These are phyloP conservation scores for Xiphorhynchus elegans DNA, from an alignment of 2,113 vertebrate genomes.

Conservation along the genomic window DNA sequence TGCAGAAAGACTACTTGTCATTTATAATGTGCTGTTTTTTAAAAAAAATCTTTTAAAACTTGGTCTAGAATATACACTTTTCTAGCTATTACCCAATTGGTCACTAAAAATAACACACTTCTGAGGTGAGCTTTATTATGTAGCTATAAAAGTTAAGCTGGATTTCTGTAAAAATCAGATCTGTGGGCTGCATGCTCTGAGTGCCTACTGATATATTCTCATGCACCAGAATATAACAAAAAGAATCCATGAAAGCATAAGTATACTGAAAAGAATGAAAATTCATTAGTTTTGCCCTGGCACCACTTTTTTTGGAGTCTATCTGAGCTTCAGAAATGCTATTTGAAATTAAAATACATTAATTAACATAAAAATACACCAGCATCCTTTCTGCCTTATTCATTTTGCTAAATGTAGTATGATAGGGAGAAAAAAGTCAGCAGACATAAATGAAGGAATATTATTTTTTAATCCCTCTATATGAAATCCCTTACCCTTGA, in stretches of 20 bases:
- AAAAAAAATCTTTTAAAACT: neutral
- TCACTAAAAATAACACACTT: neutral
- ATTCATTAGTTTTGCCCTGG: constrained; percentile 46
- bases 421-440: neutral
- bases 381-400: neutral
- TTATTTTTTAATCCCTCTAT: neutral
- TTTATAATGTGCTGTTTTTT: neutral
- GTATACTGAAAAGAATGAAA: constrained; percentile 38
- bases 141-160: neutral
- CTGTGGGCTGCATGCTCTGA: neutral
- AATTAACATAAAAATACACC: constrained; percentile 60
- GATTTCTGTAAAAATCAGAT: constrained; percentile 23
- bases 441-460: neutral
- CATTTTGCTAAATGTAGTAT: constrained; percentile 25
- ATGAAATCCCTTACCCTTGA: constrained; percentile 12
- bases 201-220: neutral
- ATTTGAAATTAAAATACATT: constrained; percentile 57
- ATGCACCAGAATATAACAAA: constrained; percentile 5
- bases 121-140: neutral
- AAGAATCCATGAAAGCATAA: constrained; percentile 24
- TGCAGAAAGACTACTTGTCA: neutral
- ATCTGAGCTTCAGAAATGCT: constrained; percentile 20
- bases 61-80: neutral
- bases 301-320: constrained; percentile 18
- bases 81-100: neutral